phyloP scores from a whole-genome alignment of 2,797 vertebrate genomes.

The Galago senegalensis region DNA sequence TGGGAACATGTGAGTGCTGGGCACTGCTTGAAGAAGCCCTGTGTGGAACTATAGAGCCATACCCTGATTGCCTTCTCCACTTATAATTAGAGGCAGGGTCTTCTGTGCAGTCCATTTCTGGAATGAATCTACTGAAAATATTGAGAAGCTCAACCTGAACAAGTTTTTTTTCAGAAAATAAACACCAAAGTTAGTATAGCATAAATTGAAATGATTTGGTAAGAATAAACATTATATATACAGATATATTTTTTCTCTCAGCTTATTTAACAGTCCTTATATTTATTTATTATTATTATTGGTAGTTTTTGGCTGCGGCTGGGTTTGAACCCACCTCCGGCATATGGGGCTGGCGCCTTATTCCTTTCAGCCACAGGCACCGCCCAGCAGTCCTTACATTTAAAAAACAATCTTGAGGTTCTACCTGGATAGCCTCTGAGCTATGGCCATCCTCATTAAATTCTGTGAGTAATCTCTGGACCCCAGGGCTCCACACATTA shows the following conservation, averaged over 20 bases:
- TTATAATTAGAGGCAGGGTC: background rate
- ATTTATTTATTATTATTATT: too few species aligned
- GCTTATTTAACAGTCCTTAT: background rate
- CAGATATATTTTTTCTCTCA: background rate
- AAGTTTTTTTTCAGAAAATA: background rate
- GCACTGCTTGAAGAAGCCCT: fast-evolving
- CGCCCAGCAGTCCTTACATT: background rate
- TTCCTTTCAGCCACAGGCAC: too few species aligned
- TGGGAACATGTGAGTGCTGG: background rate
- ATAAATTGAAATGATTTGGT: background rate
- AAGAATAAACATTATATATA: background rate
- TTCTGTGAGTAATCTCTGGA: background rate
- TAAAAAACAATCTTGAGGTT: background rate
- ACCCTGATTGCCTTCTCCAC: background rate
- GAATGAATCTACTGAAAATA: slow-evolving; percentile 22
- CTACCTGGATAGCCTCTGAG: background rate
- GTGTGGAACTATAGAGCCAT: too few species aligned
- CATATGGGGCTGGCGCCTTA: too few species aligned
- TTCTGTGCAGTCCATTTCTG: background rate
- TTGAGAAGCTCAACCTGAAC: background rate
- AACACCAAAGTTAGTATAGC: background rate
- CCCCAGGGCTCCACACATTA: background rate
- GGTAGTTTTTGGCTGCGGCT: too few species aligned
- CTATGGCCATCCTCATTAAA: background rate
- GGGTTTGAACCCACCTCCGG: too few species aligned